phyloP scores from a whole-genome alignment of 2,113 vertebrate genomes.

The Chloropsis cyanopogon region DNA sequence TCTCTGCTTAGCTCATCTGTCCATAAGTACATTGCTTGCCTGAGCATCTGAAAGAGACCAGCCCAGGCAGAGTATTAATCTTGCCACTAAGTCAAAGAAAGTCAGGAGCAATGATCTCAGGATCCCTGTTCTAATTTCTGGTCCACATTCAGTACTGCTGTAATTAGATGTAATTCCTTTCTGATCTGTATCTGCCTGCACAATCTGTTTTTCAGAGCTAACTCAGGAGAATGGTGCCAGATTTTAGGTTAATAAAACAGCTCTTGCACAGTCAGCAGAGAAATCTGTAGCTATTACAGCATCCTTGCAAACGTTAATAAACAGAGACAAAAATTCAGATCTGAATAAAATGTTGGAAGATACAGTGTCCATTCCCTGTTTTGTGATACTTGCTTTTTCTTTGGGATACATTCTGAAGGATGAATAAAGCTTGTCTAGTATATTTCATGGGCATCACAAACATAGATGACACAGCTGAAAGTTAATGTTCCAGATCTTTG shows the following conservation, averaged over 20 bases:
- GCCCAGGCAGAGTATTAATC: conserved; percentile 6
- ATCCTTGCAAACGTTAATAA: not conserved
- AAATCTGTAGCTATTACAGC: not conserved
- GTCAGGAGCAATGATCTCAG: not conserved
- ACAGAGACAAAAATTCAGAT: not conserved
- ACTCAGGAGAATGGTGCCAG: conserved; percentile 5
- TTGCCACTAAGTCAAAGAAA: conserved; percentile 7
- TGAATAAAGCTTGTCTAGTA: not conserved
- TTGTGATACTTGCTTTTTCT: not conserved
- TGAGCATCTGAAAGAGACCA: not conserved
- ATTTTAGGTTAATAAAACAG: conserved; percentile 20
- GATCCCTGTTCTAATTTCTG: conserved; percentile 24
- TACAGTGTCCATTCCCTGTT: not conserved
- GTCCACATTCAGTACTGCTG: not conserved
- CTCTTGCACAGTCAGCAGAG: not conserved
- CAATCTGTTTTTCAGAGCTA: conserved; percentile 36
- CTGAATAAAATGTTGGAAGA: not conserved
- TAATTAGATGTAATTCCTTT: conserved; percentile 38
- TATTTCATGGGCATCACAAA: not conserved
- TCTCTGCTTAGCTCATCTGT: conserved; percentile 18
- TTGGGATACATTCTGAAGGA: not conserved
- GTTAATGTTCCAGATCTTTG: not conserved
- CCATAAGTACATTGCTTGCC: not conserved
- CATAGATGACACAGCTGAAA: not conserved
- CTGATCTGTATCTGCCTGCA: not conserved